Evolutionary conservation across 2,888 invertebrate species (phyloP).

Genomic region (Cabera pusaria): DNA sequence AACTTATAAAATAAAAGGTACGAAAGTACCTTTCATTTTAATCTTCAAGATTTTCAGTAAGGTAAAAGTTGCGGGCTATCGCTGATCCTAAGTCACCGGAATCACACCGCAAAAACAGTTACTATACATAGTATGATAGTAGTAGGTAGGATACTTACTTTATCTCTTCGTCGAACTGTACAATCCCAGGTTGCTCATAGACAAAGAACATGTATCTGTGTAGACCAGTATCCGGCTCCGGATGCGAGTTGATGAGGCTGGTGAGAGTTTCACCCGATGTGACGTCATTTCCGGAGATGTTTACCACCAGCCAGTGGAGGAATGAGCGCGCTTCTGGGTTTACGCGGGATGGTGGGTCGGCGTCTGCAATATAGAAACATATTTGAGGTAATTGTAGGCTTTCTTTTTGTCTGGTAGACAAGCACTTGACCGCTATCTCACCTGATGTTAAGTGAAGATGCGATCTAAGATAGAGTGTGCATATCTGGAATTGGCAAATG

Average conservation of each 20-base stretch:
- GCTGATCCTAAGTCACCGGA: too few species aligned
- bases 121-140: too few species aligned
- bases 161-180: constrained; percentile 74
- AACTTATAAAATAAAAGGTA: too few species aligned
- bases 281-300: constrained; percentile 19
- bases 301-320: constrained; percentile 39
- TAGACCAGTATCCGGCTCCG: constrained; percentile 86
- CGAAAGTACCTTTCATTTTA: too few species aligned
- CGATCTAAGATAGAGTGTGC: too few species aligned
- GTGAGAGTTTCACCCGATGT: constrained; percentile 14
- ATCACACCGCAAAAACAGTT: too few species aligned
- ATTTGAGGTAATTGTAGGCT: too few species aligned
- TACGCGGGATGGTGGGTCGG: constrained; percentile 30
- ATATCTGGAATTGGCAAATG: too few species aligned
- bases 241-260: constrained; percentile 48
- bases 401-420: too few species aligned
- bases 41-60: constrained; percentile 80
- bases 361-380: constrained; percentile 13
- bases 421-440: too few species aligned
- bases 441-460: too few species aligned
- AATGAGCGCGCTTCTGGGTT: constrained; percentile 23
- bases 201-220: constrained; percentile 90
- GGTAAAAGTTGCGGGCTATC: constrained; percentile 89
- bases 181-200: constrained; percentile 86
- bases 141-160: too few species aligned